Evolutionary conservation across 2,888 invertebrate species (phyloP).

Genomic region (Nomada ferruginata): DNA sequence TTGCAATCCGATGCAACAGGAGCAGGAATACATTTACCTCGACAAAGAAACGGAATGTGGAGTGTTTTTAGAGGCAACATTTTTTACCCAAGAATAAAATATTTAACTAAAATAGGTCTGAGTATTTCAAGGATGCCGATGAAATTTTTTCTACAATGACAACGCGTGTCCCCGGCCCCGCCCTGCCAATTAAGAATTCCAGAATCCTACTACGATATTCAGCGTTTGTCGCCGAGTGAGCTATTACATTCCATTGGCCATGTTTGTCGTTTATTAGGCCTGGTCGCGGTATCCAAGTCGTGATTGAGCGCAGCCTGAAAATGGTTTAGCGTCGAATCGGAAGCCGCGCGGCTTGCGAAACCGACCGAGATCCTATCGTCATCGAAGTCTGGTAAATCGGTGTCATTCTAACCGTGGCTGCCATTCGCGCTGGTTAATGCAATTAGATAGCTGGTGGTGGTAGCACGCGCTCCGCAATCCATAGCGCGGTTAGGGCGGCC

Average conservation of each 20-base stretch:
- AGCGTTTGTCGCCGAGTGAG: background rate
- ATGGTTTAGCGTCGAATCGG: constrained; percentile 37
- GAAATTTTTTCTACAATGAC: no score
- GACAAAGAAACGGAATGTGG: background rate
- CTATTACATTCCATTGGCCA: constrained; percentile 16
- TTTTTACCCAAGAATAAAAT: background rate
- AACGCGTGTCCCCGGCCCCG: background rate
- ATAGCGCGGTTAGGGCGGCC: constrained; percentile 70
- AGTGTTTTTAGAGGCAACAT: background rate
- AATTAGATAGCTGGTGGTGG: constrained; percentile 79
- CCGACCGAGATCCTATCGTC: constrained; percentile 66
- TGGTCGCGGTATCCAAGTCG: constrained; percentile 46
- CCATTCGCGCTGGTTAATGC: constrained; percentile 74
- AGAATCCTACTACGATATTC: background rate
- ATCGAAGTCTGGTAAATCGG: constrained; percentile 70
- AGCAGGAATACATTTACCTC: background rate
- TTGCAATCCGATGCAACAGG: background rate
- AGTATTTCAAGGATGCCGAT: no score
- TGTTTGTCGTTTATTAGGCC: constrained; percentile 38
- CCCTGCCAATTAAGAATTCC: background rate
- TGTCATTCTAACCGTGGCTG: constrained; percentile 73
- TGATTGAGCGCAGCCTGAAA: constrained; percentile 45
- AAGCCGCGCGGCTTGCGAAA: constrained; percentile 62
- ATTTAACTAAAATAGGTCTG: background rate
- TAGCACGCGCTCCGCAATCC: constrained; percentile 76